Evolutionary conservation across 2,888 invertebrate species (phyloP), one percentile per base, ranked within the genome.

Genomic region (Hydriomena furcata): DNA sequence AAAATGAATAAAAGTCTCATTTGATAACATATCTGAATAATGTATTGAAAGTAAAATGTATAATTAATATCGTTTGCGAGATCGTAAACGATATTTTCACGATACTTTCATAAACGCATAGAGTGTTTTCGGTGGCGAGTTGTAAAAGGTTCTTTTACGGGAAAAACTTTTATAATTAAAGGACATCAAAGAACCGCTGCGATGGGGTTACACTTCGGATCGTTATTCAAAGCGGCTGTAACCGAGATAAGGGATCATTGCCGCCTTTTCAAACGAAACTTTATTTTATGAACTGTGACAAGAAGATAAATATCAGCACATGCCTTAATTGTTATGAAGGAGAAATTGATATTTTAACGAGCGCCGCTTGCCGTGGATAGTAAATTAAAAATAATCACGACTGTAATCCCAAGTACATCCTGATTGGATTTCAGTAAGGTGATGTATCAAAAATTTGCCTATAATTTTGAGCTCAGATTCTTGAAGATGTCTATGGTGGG

Each of bases 131-230:
- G 60, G 64, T 55, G 59, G 49, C 56, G 68, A 71, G 66, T 72
- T 72, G 61, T 69, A 59, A 73, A 84, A 80, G 79, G 76, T 77
- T 79, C 69, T 74, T 79, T 84, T 79, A 80, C 78, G 79, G 75
- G 79, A 82, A 81, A 84, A 86, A 88, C 79, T 87, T 88, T 87
- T 84, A 85, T 88, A 88, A 88, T 88, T 88, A 87, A 86, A 83
- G 78, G 86, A 85, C 84, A 86, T 89, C 89, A 89, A 89, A 88
- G 87, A 78, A 79, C 73, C 74, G 70, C 74, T 61, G 75, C 80
- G 84, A 82, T 82, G 82, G 84, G 84, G 87, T 87, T 87, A 86
- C 85, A 86, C 85, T 84, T 82, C 67, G 74, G 80, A 80, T 85
- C 85, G 82, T 84, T 86, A 86, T 84, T 86, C 80, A 88, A 84